Evolutionary conservation across 2,113 vertebrate genomes (phyloP), one percentile per base, ranked within the genome.

Genomic region (Tyrannus savana): DNA sequence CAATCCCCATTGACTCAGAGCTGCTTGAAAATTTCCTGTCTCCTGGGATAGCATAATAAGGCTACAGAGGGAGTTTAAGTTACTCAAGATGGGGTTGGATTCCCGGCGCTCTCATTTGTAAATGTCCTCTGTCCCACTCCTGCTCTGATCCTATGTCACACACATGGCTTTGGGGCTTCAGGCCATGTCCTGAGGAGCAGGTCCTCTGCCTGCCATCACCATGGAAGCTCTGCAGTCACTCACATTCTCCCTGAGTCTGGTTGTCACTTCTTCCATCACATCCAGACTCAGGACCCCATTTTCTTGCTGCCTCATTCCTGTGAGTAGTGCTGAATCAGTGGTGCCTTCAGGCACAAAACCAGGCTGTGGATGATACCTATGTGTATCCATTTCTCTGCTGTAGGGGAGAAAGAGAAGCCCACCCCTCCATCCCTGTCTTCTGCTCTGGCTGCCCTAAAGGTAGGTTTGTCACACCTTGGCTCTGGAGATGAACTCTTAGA

Each of bases 1-100:
- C 72, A 77, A 90, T 63, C 56, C 47, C 44, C 49, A 44, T 78
- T 84, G 77, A 90, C 76, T 94, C 28, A 13, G 59, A 92, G 33
- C 79, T 78, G 44, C 83, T 86, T 88, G 73, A 94, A 80, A 80
- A 63, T 72, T 79, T 91, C 60, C 68, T 69, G n/a, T 86, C 90
- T 96, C 71, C 69, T 62, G 37, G 37, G 46, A 79, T 31, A 66
- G 22, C 25, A 7, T 71, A 74, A 78, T 77, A 89, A 67, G 33
- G 49, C 46, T 89, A 31, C 12, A 77, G 59, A 90, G 53, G 12
- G 80, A 74, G 7, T 63, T 77, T 66, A 74, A 93, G 37, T 53
- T 79, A 66, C 39, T 77, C 4, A 11, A 76, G 68, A 72, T 92
- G 60, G 35, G 18, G 12, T 24, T 95, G 76, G 46, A 49, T 74